Base-by-base conservation (phyloP, 2,888 invertebrate species). In the Odontocerum albicorne region DNA sequence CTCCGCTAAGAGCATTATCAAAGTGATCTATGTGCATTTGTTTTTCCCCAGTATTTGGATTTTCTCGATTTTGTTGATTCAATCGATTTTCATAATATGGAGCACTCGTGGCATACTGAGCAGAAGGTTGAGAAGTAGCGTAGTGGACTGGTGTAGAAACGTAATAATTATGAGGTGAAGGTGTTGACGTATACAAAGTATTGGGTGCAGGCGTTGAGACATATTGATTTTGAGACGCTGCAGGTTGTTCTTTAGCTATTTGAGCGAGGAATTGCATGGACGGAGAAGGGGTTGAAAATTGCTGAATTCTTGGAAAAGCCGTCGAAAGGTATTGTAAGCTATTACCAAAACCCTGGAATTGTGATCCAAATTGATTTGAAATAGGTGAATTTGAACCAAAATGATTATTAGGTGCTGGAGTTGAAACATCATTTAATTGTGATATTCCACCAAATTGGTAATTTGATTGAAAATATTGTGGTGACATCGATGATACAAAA, bases 1-100 rank as follows among this genome's bases (percentile, higher is more conserved):
- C 65, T 4, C 75, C 75, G 61, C 71, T 73, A 3, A 68, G 72
- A 12, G 75, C 71, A 59, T 75, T 77, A 60, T 77, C 74, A 55
- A 73, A 77, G 64, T 75, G 75, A 61, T 76, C 74, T 46, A 74
- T 72, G 62, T 72, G 71, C 60, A 75, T 68, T 57, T 72, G 72
- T 62, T 74, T 53, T 13, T 50, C 50, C 13, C 3, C 10, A 17
- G 32, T 49, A 3, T 73, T 60, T 65, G 69, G 12, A 63, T 62
- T 3, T 72, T 71, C 59, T 66, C 70, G 33, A 55, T 68, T 10
- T 72, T 71, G 54, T 69, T 72, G 22, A 68, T 62, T 1, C 72
- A 73, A 15, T 27, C 17, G 15, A 27, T 40, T 49, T 40, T 64
- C 66, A 53, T 73, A 75, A 59, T 73, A 70, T 2, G 72, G 66